phyloP scores from a whole-genome alignment of 2,113 vertebrate genomes.

The Eira barbara region DNA sequence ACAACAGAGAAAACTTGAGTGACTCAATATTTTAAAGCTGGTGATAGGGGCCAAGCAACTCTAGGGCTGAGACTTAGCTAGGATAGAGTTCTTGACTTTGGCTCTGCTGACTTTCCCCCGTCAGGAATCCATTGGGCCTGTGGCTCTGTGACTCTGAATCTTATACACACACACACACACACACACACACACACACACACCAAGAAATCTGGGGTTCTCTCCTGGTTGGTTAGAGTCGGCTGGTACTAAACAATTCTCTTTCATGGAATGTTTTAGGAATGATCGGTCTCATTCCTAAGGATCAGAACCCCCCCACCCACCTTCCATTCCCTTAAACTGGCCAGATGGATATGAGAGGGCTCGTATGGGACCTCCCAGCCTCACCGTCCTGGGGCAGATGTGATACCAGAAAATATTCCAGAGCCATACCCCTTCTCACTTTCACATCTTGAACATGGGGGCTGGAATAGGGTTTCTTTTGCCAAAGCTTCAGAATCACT shows the following conservation, averaged over 20 bases:
- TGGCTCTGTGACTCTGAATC: background rate
- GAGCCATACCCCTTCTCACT: background rate
- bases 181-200: background rate
- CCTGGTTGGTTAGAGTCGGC: background rate
- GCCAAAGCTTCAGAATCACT: background rate
- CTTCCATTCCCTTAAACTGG: background rate
- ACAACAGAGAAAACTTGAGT: background rate
- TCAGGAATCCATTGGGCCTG: background rate
- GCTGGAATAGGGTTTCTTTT: background rate
- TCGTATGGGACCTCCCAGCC: background rate
- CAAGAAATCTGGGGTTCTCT: background rate
- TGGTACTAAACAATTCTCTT: slow-evolving; percentile 26
- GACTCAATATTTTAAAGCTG: background rate
- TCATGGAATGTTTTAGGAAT: background rate
- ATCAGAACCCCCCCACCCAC: background rate
- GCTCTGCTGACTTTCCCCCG: background rate
- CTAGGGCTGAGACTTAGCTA: background rate
- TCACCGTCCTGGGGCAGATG: background rate
- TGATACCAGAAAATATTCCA: background rate
- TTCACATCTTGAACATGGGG: background rate
- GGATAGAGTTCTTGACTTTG: background rate
- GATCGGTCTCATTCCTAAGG: background rate
- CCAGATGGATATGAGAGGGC: background rate
- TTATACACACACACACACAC: background rate
- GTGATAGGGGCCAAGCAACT: background rate